Percentiles rank a stretch among this genome's conserved stretches.
Evolutionary conservation across 2,888 invertebrate genomes (phyloP).

Genomic region (Lymantria dispar): DNA sequence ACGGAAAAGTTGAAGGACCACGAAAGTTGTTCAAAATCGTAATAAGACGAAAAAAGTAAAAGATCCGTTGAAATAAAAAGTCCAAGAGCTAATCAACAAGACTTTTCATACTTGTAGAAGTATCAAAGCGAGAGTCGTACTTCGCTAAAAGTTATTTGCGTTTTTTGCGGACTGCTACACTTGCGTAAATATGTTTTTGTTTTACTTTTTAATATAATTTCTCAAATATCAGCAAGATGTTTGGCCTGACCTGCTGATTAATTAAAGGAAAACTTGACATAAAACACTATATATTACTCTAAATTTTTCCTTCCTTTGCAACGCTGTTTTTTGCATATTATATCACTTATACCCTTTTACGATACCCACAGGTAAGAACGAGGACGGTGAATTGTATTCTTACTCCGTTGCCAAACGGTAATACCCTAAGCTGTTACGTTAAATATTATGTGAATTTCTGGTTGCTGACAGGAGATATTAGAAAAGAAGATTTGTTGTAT

Average conservation of each 20-base stretch:
- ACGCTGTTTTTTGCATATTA: too few relatives aligned
- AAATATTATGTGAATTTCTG: too few relatives aligned
- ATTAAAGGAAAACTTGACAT: too few relatives aligned
- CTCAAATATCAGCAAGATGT: constrained; percentile 22
- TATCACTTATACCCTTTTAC: too few relatives aligned
- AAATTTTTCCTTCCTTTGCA: too few relatives aligned
- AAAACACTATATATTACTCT: too few relatives aligned
- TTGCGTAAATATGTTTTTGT: constrained; percentile 46
- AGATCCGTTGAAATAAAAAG: constrained; percentile 59
- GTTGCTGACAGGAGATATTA: too few relatives aligned
- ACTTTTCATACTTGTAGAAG: constrained; percentile 63
- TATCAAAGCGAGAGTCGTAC: constrained; percentile 62
- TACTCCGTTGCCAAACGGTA: too few relatives aligned
- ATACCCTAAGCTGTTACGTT: too few relatives aligned
- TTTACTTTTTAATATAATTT: constrained; percentile 43
- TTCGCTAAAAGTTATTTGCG: constrained; percentile 56
- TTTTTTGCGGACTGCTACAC: constrained; percentile 41
- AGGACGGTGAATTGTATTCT: too few relatives aligned
- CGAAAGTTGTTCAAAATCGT: constrained; percentile 48
- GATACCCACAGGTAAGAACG: too few relatives aligned
- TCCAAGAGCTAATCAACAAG: constrained; percentile 67
- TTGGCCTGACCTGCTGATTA: constrained; percentile 1
- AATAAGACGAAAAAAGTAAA: constrained; percentile 51
- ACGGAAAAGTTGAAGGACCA: constrained; percentile 42
- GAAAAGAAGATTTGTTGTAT: too few relatives aligned